These are phyloP conservation scores for Acanthosepion lycidas DNA, from an alignment of 2,888 invertebrate species.

Conservation along the genomic window DNA sequence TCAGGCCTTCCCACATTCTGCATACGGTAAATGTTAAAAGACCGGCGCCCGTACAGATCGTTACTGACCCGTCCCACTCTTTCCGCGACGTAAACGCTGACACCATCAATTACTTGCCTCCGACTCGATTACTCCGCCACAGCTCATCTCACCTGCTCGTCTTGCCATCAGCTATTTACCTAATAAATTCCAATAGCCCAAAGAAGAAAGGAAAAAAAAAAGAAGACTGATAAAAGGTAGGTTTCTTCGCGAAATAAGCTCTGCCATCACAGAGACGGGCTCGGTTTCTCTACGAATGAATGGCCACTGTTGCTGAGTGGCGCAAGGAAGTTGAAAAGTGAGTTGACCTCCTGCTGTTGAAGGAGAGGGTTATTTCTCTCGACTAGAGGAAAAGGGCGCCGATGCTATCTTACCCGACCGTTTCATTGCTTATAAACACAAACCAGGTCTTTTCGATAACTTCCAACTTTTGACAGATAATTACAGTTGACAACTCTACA, in stretches of 20 bases:
- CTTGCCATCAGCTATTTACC: slow-evolving; percentile 5
- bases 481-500: neutral
- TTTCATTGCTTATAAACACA: neutral
- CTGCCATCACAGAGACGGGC: neutral
- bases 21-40: neutral
- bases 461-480: slow-evolving; percentile 6
- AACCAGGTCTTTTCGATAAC: neutral
- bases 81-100: neutral
- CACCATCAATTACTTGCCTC: neutral
- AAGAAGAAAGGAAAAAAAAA: neutral
- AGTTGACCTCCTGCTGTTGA: neutral
- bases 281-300: neutral
- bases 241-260: neutral
- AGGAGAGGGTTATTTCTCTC: neutral
- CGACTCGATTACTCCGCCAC: neutral
- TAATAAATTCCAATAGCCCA: neutral
- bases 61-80: neutral
- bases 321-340: neutral
- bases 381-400: neutral
- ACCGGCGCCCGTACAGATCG: neutral
- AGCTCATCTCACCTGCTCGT: neutral
- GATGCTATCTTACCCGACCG: neutral
- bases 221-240: neutral
- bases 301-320: neutral
- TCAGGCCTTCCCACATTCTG: neutral